Evolutionary conservation across 2,113 vertebrate genomes (phyloP).

Genomic region (Calyptomena viridis): DNA sequence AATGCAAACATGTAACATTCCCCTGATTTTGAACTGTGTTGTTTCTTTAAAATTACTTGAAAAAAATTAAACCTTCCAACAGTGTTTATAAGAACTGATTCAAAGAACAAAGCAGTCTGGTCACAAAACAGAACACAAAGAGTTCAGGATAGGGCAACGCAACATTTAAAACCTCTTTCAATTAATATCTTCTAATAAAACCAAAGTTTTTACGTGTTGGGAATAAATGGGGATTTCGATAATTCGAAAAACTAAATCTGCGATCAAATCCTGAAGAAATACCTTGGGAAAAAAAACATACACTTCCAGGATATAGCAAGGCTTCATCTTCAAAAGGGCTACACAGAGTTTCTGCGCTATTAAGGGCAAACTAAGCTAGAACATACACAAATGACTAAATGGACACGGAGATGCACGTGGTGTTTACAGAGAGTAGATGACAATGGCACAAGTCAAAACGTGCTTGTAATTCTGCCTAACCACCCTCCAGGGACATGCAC

Average conservation of each 20-base stretch:
- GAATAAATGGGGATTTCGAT: not conserved
- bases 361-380: conserved; percentile 67
- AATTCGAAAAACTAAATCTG: not conserved
- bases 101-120: not conserved
- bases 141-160: not conserved
- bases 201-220: not conserved
- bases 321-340: conserved; percentile 50
- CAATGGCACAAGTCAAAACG: not conserved
- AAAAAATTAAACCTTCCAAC: not conserved
- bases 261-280: not conserved
- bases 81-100: not conserved
- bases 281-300: not conserved
- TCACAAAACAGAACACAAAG: not conserved
- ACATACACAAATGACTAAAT: conserved; percentile 28
- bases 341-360: conserved; percentile 61
- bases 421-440: not conserved
- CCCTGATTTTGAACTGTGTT: not conserved
- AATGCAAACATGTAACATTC: not conserved
- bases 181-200: not conserved
- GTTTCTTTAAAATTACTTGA: not conserved
- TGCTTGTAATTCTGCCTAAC: not conserved
- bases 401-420: not conserved
- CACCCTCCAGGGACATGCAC: not conserved
- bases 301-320: conserved; percentile 1
- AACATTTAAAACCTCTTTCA: not conserved